Evolutionary conservation across 1,140 invertebrate species (phyloP), one percentile per base, ranked within the genome.

Genomic region (roundworm (Caenorhabditis elegans)): DNA sequence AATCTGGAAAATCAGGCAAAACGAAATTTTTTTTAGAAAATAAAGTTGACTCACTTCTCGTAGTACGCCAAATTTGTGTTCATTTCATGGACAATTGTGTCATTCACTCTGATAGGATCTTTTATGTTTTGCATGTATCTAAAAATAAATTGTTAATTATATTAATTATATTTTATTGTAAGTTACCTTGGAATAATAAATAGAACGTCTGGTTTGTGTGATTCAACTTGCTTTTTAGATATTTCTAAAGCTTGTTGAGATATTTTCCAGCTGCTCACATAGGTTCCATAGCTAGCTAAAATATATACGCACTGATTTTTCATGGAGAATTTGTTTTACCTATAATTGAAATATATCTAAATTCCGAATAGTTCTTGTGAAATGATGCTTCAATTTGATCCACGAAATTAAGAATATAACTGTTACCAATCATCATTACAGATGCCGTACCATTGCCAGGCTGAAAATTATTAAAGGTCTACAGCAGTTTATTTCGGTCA

Each of bases 351-450:
- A 65, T 24, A 46, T 17, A 65, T 39, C 78, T 15, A 47, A 19
- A 60, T n/a, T 36, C 24, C 3, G 19, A 47, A 47, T 79, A 79
- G 22, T 79, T 79, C 3, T 55, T 34, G 13, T 65, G 19, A 53
- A 79, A 65, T n/a, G 65, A 34, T 47, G 31, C 19, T 26, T 28
- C 19, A 17, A 79, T 79, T 1, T 36, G 22, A 10, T 70, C 39
- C n/a, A 36, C 17, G 4, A 60, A 36, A 22, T 79, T 79, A 53
- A 79, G 24, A 2, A 43, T 39, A 48, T 79, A 79, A 26, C 78
- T 79, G 78, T 79, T 79, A 10, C 78, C 78, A n/a, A 79, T 48
- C 39, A 70, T 43, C 51, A 79, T 60, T 1, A 79, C 22, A 6
- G 36, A 43, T 11, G 26, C 6, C 5, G 24, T 65, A 13, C 78